Evolutionary conservation across 2,113 vertebrate genomes (phyloP).

Genomic region (Dinomys branickii): DNA sequence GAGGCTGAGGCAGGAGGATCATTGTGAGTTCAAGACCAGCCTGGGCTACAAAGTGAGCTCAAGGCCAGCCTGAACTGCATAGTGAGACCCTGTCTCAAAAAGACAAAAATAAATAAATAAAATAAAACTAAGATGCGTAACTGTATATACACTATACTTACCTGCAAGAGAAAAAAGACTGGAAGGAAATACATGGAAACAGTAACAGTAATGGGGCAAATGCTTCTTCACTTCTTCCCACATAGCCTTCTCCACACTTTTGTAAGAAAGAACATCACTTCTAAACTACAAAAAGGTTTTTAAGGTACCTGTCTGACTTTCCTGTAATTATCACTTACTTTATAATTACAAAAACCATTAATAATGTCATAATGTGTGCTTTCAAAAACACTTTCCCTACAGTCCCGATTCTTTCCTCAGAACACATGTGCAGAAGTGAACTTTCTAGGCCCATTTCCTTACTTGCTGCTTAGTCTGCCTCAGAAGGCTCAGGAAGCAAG

Average conservation of each 20-base stretch:
- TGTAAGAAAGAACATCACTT: neutral
- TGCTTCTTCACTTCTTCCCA: neutral
- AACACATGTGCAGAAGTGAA: neutral
- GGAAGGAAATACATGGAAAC: neutral
- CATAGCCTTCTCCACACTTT: neutral
- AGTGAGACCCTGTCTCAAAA: no score
- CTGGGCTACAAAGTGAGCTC: no score
- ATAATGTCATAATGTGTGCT: neutral
- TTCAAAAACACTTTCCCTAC: constrained; percentile 9
- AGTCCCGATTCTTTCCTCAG: neutral
- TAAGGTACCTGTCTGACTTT: neutral
- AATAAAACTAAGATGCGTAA: constrained; percentile 30
- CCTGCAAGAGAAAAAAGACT: neutral
- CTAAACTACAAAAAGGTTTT: neutral
- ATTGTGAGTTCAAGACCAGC: no score
- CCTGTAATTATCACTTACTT: constrained; percentile 32
- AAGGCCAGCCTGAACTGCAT: no score
- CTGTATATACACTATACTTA: neutral
- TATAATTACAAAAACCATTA: neutral
- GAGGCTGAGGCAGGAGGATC: no score
- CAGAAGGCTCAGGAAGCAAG: neutral
- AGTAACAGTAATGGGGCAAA: neutral
- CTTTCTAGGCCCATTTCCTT: neutral
- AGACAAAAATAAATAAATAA: no score
- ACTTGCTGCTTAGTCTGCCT: neutral